These are phyloP conservation scores for Lycaena phlaeas DNA, from an alignment of 2,888 invertebrate genomes.

Conservation along the genomic window DNA sequence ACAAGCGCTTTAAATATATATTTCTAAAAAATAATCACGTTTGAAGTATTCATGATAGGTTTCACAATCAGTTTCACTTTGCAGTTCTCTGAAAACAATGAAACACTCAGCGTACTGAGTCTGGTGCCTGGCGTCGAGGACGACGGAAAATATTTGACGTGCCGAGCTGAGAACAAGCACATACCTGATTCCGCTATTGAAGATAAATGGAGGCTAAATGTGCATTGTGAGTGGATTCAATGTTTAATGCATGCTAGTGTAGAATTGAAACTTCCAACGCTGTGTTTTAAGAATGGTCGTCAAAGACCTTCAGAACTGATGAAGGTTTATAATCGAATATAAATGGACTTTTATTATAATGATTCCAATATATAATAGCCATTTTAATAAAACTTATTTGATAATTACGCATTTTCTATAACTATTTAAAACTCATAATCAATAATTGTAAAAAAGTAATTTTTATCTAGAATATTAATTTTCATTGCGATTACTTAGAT, in stretches of 20 bases:
- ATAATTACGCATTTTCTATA: too few species aligned
- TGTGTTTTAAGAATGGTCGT: not conserved
- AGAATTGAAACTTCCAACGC: not conserved
- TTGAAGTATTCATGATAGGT: too few species aligned
- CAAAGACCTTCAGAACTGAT: conserved; percentile 4
- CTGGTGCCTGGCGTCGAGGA: conserved; percentile 89
- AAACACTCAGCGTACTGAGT: conserved; percentile 86
- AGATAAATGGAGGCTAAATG: conserved; percentile 89
- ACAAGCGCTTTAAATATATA: too few species aligned
- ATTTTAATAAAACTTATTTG: too few species aligned
- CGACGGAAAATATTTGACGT: conserved; percentile 91
- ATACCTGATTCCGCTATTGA: conserved; percentile 87
- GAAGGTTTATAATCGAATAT: conserved; percentile 1
- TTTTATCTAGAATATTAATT: too few species aligned
- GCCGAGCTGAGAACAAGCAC: conserved; percentile 89
- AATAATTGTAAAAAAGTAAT: too few species aligned
- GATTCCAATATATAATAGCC: too few species aligned
- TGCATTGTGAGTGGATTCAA: conserved; percentile 82
- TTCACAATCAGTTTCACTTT: too few species aligned
- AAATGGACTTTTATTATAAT: too few species aligned
- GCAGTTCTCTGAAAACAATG: conserved; percentile 88
- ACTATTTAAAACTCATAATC: too few species aligned
- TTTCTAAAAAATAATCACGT: too few species aligned
- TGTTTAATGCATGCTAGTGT: conserved; percentile 3
- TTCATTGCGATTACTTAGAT: too few species aligned